Base-by-base conservation (phyloP, 2,113 vertebrate genomes). In the Numenius arquata region DNA sequence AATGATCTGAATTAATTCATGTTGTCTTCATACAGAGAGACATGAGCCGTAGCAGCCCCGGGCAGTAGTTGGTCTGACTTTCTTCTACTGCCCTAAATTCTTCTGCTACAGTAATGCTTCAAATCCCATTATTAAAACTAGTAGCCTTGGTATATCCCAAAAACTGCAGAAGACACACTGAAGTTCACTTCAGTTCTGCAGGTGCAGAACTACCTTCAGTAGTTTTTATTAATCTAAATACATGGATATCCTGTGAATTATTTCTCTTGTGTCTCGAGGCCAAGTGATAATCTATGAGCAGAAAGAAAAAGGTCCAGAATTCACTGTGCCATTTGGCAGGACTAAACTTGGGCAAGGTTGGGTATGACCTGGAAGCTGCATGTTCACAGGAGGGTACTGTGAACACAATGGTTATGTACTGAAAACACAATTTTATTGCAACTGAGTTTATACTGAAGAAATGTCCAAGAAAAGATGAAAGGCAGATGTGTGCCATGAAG, bases 21-120 rank as follows among this genome's bases (percentile, higher is more conserved):
- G 1, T 0, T 58, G 41, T 36, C 45, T 38, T 80, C 45, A 50
- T 2, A 43, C 2, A 70, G 40, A 83, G 62, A 15, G 43, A 85
- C 4, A 14, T 4, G 36, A 83, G 50, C 14, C 38, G 62, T 0
- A 12, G 66, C n/a, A 82, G 11, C 6, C 56, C n/a, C 0, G 0
- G 13, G 48, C 26, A 75, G 56, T 32, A 32, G 40, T 22, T 5
- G 2, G 29, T 50, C 58, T 63, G 11, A 77, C n/a, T 74, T 85
- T 65, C 21, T 74, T 75, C 29, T 81, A 29, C 55, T 30, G 30
- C 27, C 77, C 45, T 71, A 56, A 58, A 53, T 71, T 88, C 45
- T 21, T 62, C 77, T 74, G 34, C 50, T 62, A 40, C 4, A 61
- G 26, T 18, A 68, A 45, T 4, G 13, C 27, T 89, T 27, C 3